phyloP scores from a whole-genome alignment of 2,888 invertebrate genomes.

The Apodemia mormo region DNA sequence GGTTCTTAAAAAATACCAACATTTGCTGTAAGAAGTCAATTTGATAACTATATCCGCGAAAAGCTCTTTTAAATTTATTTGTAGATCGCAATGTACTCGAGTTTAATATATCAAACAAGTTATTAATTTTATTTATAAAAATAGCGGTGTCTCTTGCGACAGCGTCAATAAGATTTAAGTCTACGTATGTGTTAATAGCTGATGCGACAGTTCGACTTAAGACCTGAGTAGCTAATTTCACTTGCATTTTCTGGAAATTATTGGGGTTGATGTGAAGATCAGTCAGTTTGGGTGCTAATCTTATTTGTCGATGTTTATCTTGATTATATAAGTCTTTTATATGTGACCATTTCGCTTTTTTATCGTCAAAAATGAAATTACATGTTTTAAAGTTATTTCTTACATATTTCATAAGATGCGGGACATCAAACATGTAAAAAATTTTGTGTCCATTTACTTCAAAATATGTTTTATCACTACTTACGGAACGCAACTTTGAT shows the following conservation, averaged over 20 bases:
- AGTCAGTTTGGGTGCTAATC: conserved; percentile 43
- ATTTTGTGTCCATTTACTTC: conserved; percentile 40
- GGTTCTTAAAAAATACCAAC: conserved; percentile 30
- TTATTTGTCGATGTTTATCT: conserved; percentile 37
- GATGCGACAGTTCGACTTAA: conserved; percentile 44
- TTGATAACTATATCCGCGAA: conserved; percentile 32
- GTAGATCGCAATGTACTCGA: conserved; percentile 27
- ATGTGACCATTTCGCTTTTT: conserved; percentile 42
- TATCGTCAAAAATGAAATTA: conserved; percentile 40
- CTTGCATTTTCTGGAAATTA: conserved; percentile 41
- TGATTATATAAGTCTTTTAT: conserved; percentile 38
- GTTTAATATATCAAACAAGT: conserved; percentile 36
- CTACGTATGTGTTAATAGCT: conserved; percentile 36
- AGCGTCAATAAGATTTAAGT: conserved; percentile 29
- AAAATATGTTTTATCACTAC: conserved; percentile 41
- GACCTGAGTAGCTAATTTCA: conserved; percentile 26
- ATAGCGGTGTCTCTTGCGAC: conserved; percentile 29
- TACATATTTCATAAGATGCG: conserved; percentile 42
- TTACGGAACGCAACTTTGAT: conserved; percentile 36
- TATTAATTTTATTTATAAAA: conserved; percentile 34
- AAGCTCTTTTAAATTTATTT: conserved; percentile 6
- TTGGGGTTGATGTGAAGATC: conserved; percentile 32
- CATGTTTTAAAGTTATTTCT: conserved; percentile 39
- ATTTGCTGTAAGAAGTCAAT: conserved; percentile 33
- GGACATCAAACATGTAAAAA: conserved; percentile 42